Percentiles rank a stretch among this genome's conserved stretches.
These are phyloP conservation scores for Cathartes aura DNA, from an alignment of 2,113 vertebrate genomes.

Conservation along the genomic window DNA sequence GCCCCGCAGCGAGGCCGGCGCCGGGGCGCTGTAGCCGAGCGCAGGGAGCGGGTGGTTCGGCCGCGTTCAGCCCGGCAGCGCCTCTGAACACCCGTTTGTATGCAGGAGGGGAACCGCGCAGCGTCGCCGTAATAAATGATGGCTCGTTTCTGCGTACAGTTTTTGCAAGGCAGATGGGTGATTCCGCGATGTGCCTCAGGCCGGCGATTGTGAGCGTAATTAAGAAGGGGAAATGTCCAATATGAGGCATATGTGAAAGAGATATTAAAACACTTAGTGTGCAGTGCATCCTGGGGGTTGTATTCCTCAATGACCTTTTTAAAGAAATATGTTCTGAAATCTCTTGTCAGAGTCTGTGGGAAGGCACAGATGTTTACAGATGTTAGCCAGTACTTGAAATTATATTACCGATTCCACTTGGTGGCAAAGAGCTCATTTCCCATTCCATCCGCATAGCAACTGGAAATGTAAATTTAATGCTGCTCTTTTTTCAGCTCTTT, in stretches of 20 bases:
- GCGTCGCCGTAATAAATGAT: rapidly evolving
- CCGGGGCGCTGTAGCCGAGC: neutral
- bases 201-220: neutral
- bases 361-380: neutral
- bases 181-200: neutral
- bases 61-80: neutral
- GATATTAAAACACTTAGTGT: neutral
- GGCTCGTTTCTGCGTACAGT: neutral
- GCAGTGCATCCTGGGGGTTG: neutral
- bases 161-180: neutral
- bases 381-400: neutral
- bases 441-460: neutral
- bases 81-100: neutral
- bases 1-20: neutral
- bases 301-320: constrained; percentile 22
- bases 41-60: neutral
- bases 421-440: neutral
- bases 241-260: neutral
- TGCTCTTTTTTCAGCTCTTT: neutral
- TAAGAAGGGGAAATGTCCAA: neutral
- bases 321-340: neutral
- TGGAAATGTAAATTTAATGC: neutral
- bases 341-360: neutral
- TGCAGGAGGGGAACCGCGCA: neutral
- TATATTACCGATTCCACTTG: neutral